These are phyloP conservation scores for Trachelus tabidus DNA, from an alignment of 2,888 invertebrate genomes.

Conservation along the genomic window DNA sequence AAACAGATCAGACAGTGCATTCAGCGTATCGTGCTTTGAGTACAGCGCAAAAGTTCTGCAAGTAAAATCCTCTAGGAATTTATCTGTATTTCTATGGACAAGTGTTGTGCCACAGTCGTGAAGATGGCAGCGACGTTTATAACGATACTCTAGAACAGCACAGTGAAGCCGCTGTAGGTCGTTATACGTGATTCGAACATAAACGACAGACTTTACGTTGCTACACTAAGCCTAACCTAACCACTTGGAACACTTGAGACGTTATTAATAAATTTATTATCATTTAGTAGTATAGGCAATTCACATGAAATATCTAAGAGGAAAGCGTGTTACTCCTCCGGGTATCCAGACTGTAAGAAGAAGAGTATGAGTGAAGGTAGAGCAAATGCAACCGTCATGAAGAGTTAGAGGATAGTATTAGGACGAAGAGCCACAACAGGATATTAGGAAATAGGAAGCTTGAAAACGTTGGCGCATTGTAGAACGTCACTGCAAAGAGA, in stretches of 20 bases:
- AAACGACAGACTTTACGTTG: neutral
- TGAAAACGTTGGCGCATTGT: neutral
- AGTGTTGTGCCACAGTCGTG: neutral
- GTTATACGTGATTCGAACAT: neutral
- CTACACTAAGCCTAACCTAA: neutral
- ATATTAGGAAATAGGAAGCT: neutral
- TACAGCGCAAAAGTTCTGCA: neutral
- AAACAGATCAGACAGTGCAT: neutral
- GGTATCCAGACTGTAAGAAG: neutral
- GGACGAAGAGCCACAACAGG: neutral
- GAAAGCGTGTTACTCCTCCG: neutral
- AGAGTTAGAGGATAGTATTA: neutral
- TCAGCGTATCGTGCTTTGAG: neutral
- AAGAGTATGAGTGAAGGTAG: neutral
- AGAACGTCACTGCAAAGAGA: neutral
- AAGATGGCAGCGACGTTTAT: neutral
- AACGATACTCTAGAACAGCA: neutral
- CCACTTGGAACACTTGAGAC: neutral
- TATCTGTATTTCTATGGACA: neutral
- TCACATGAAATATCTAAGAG: neutral
- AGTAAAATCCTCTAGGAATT: neutral
- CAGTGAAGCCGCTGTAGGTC: neutral
- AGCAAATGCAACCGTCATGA: neutral
- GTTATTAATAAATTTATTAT: neutral
- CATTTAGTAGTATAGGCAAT: neutral